Evolutionary conservation across 2,113 vertebrate genomes (phyloP), one percentile per base, ranked within the genome.

Genomic region (Rhipidura dahli): DNA sequence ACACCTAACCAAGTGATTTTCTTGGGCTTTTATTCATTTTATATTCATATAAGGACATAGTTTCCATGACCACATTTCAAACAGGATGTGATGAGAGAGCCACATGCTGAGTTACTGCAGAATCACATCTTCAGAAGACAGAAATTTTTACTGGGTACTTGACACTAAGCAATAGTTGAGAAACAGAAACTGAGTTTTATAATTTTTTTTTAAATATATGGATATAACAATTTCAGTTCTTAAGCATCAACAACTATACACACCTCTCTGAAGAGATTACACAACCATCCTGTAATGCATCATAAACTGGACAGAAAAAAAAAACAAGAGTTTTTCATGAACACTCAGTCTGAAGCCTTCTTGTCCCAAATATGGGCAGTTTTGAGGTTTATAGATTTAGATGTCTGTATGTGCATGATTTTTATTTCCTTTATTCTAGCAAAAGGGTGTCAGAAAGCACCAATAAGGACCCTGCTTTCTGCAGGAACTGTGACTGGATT

Each of bases 401-500:
- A 9, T 9, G 6, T 14, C 18, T 53, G 1, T 27, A 18, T 15
- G 13, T 17, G 3, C 5, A 1, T 14, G 6, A 14, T 83, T 27
- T 37, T 56, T 51, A 44, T 56, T 33, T 39, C 28, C 20, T 30
- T 56, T 85, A 69, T 76, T 75, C 64, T 61, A 35, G 68, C 22
- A 39, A 39, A 80, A 45, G 54, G 19, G 23, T 30, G 87, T 86
- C 83, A 83, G 47, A 84, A 63, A 87, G 35, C 49, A 90, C 45
- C 42, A 93, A 50, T 44, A 91, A 93, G 39, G 53, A 87, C 21
- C 26, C 56, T 60, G 22, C 56, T 87, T 87, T 83, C 83, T 93
- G 49, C 87, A 87, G 92, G 65, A 95, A 77, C 61, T 44, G 6
- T 3, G 49, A 63, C 57, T 70, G 53, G 21, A 73, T 44, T 63